phyloP scores from a whole-genome alignment of 1,140 invertebrate genomes.

The Drosophila orena region DNA sequence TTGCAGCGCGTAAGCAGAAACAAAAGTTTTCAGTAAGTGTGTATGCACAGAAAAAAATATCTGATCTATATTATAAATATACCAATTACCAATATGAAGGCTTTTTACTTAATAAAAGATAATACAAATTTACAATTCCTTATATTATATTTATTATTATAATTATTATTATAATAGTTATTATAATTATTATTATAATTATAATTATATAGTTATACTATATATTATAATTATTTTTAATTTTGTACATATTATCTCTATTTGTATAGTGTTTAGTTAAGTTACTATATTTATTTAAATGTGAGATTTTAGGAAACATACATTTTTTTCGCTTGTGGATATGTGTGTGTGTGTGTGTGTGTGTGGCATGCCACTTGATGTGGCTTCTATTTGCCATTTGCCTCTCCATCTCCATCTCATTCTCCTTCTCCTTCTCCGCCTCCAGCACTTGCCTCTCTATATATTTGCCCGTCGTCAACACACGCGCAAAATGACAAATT shows the following conservation, averaged over 20 bases:
- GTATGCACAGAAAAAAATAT: background rate
- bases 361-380: conserved; percentile 65
- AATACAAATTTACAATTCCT: too few species aligned
- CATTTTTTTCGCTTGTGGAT: background rate
- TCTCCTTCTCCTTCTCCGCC: background rate
- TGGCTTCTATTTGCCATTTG: conserved; percentile 38
- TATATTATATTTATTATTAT: too few species aligned
- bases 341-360: conserved; percentile 43
- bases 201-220: too few species aligned
- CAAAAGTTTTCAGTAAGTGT: conserved; percentile 54
- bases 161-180: too few species aligned
- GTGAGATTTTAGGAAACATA: background rate
- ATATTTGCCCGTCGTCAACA: conserved; percentile 57
- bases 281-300: too few species aligned
- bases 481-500: conserved; percentile 77
- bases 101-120: too few species aligned
- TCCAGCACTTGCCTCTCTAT: background rate
- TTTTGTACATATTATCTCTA: too few species aligned
- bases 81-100: too few species aligned
- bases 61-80: too few species aligned
- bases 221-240: too few species aligned
- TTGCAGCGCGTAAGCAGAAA: conserved; percentile 60
- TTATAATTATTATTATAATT: too few species aligned
- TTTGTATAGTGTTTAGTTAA: too few species aligned
- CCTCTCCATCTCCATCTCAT: background rate